Evolutionary conservation across 2,888 invertebrate species (phyloP), one percentile per base, ranked within the genome.

Genomic region (Subacronicta megacephala): DNA sequence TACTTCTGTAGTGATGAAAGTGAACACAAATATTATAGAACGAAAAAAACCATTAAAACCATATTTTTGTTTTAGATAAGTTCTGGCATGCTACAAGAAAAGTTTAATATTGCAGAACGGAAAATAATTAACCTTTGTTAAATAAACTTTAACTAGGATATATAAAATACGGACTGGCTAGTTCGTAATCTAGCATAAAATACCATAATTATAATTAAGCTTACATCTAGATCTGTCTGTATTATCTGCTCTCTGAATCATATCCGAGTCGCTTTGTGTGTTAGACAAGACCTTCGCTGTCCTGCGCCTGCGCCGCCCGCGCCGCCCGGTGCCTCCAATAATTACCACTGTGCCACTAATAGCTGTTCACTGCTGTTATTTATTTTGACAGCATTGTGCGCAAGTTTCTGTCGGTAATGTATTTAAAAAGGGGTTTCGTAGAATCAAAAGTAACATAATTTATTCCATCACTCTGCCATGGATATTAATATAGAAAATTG

Each of bases 221-320:
- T 31, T 10, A 23, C 18, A 38, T 47, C 17, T 58, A 33, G 13
- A 46, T 46, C 13, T 13, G 17, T 40, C 9, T 33, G 23, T 37
- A 23, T 13, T 26, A 56, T 64, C 33, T n/a, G 4, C 3, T 2
- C 36, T 35, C 33, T 35, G 45, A 42, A 42, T 43, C 35, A 43
- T 26, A 46, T 66, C 50, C 50, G 16, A 41, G 16, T 26, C 15
- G 29, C 31, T n/a, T 31, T 31, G 31, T 31, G 7, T n/a, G n/a
- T 31, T 31, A 31, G n/a, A 31, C n/a, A 5, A 31, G 31, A 35
- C 42, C 67, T 51, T 43, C 62, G 29, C n/a, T n/a, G n/a, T 16
- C 6, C 31, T 13, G 40, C 56, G 36, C 43, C 29, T 42, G 23
- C 26, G 35, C 41, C 16, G 13, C 35, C 13, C 29, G 29, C 16